Evolutionary conservation across 2,888 invertebrate genomes (phyloP).

Genomic region (Chloromyia formosa): DNA sequence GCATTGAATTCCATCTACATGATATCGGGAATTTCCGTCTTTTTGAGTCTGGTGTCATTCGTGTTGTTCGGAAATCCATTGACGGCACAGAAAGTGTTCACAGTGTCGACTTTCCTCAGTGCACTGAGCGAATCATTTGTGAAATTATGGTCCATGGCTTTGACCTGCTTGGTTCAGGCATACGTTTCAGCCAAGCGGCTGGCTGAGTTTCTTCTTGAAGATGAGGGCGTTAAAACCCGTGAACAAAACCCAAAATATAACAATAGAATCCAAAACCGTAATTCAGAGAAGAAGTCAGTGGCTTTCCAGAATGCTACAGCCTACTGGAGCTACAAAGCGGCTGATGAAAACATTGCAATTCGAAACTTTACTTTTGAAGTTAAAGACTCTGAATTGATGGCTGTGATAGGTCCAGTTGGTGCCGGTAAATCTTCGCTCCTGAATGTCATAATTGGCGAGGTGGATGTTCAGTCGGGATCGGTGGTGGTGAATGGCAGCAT

Average conservation of each 20-base stretch:
- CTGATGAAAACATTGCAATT: slow-evolving; percentile 54
- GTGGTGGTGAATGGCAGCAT: slow-evolving; percentile 70
- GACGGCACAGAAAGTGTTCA: slow-evolving; percentile 76
- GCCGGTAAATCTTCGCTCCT: slow-evolving; percentile 78
- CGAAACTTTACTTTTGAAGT: slow-evolving; percentile 65
- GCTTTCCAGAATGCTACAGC: slow-evolving; percentile 65
- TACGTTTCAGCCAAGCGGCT: slow-evolving; percentile 74
- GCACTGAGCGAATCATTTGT: slow-evolving; percentile 76
- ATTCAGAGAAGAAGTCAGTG: slow-evolving; percentile 57
- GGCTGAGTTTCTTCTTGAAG: slow-evolving; percentile 67
- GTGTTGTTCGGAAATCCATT: slow-evolving; percentile 69
- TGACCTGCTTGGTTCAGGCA: slow-evolving; percentile 76
- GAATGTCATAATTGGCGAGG: slow-evolving; percentile 77
- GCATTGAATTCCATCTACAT: slow-evolving; percentile 74
- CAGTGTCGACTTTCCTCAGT: slow-evolving; percentile 79
- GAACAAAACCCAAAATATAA: not conserved
- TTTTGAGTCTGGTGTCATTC: slow-evolving; percentile 74
- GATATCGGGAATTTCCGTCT: slow-evolving; percentile 78
- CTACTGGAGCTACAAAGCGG: slow-evolving; percentile 65
- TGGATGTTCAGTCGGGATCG: slow-evolving; percentile 70
- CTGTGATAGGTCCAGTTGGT: slow-evolving; percentile 79
- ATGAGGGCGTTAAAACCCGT: slow-evolving; percentile 51
- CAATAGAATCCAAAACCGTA: slow-evolving; percentile 1
- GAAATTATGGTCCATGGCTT: slow-evolving; percentile 77
- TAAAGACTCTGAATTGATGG: slow-evolving; percentile 55